Evolutionary conservation across 2,797 vertebrate genomes (phyloP).

Genomic region (Gambusia yucatana): DNA sequence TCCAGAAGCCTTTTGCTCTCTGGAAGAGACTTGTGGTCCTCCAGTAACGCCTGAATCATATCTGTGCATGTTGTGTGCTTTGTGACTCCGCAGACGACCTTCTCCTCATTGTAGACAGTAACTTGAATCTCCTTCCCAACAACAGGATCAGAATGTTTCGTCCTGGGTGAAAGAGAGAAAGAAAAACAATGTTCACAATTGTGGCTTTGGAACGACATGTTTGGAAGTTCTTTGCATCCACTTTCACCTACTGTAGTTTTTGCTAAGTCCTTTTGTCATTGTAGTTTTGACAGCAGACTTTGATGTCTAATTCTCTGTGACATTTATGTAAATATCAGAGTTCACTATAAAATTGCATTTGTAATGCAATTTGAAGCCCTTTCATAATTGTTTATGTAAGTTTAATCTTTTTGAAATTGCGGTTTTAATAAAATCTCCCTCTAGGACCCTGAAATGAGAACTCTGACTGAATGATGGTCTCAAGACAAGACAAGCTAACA

Average conservation of each 20-base stretch:
- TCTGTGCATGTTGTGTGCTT: conserved; percentile 93
- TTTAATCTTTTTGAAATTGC: background rate
- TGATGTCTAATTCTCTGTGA: background rate
- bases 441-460: background rate
- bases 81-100: conserved; percentile 92
- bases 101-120: conserved; percentile 94
- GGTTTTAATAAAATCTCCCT: background rate
- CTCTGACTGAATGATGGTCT: too few species aligned
- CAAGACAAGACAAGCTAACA: too few species aligned
- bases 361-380: background rate
- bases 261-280: background rate
- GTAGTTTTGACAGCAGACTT: background rate
- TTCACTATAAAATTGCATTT: background rate
- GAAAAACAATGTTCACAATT: conserved; percentile 12
- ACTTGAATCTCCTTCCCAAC: conserved; percentile 92
- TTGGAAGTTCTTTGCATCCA: background rate
- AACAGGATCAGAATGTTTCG: conserved; percentile 84
- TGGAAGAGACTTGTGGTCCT: conserved; percentile 86
- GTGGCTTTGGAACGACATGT: background rate
- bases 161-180: conserved; percentile 60
- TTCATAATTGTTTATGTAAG: background rate
- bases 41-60: conserved; percentile 91
- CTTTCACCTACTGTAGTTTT: background rate
- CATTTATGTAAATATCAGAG: background rate
- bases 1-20: conserved; percentile 86